phyloP scores from a whole-genome alignment of 2,888 invertebrate genomes.

The Dryomyza anilis region DNA sequence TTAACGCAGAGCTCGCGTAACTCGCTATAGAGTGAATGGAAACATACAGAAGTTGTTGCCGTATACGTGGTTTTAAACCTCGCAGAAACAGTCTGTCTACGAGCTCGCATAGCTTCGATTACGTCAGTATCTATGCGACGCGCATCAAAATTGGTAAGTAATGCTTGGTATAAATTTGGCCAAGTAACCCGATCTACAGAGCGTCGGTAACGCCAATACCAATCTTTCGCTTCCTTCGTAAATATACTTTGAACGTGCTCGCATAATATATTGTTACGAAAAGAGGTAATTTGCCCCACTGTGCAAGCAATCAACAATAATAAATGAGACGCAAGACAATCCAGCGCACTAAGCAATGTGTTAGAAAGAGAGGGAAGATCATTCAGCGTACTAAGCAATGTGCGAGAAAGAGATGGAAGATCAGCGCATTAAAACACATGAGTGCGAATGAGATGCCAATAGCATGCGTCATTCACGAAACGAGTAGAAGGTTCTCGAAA shows the following conservation, averaged over 20 bases:
- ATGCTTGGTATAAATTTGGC: conserved; percentile 15
- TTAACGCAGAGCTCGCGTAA: conserved; percentile 19
- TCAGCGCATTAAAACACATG: too few relatives aligned
- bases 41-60: conserved; percentile 22
- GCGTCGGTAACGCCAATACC: conserved; percentile 17
- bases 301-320: too few relatives aligned
- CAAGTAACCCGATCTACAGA: conserved; percentile 19
- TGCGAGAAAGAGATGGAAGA: too few relatives aligned
- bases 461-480: too few relatives aligned
- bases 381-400: too few relatives aligned
- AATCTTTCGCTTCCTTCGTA: conserved; percentile 8
- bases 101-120: conserved; percentile 21
- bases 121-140: conserved; percentile 15
- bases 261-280: background rate
- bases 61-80: conserved; percentile 13
- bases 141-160: conserved; percentile 20
- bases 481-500: too few relatives aligned
- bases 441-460: too few relatives aligned
- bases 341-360: too few relatives aligned
- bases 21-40: conserved; percentile 20
- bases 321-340: too few relatives aligned
- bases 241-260: background rate
- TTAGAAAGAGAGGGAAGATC: too few relatives aligned
- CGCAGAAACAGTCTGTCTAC: conserved; percentile 14
- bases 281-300: too few relatives aligned